Conservation (phyloP, 2,113 vertebrate species). For the Nymphicus hollandicus region DNA sequence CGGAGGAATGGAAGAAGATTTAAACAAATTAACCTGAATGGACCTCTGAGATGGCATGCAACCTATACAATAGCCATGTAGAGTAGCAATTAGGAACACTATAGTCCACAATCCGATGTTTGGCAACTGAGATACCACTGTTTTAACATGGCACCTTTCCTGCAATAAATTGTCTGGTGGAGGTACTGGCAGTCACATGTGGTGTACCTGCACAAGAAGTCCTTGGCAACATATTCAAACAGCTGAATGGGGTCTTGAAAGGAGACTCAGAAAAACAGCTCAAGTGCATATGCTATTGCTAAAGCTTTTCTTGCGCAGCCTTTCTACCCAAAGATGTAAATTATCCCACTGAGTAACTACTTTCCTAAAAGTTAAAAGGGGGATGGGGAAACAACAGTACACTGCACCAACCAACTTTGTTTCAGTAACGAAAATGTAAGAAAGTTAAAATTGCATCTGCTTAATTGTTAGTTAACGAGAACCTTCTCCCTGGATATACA, state of each 20-base stretch:
- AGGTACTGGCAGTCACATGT: not conserved
- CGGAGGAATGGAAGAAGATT: not conserved
- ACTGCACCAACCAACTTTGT: not conserved
- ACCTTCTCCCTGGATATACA: not conserved
- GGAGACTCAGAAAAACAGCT: not conserved
- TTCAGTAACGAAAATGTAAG: not conserved
- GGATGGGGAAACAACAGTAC: fast-evolving
- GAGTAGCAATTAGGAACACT: not conserved
- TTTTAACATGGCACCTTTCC: not conserved
- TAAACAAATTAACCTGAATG: fast-evolving
- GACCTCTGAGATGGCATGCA: not conserved
- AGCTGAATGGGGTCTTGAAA: not conserved
- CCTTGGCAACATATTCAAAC: not conserved
- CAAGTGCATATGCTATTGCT: not conserved
- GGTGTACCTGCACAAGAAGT: not conserved
- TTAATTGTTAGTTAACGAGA: not conserved
- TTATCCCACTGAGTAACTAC: not conserved
- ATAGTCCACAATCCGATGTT: not conserved
- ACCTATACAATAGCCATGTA: not conserved
- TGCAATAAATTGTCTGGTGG: not conserved
- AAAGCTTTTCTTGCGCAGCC: not conserved
- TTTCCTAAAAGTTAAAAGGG: not conserved
- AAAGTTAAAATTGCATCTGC: not conserved
- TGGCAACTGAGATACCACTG: not conserved
- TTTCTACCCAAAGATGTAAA: not conserved